Conservation (phyloP, 1,140 invertebrate genomes). For the Bombus vancouverensis region DNA sequence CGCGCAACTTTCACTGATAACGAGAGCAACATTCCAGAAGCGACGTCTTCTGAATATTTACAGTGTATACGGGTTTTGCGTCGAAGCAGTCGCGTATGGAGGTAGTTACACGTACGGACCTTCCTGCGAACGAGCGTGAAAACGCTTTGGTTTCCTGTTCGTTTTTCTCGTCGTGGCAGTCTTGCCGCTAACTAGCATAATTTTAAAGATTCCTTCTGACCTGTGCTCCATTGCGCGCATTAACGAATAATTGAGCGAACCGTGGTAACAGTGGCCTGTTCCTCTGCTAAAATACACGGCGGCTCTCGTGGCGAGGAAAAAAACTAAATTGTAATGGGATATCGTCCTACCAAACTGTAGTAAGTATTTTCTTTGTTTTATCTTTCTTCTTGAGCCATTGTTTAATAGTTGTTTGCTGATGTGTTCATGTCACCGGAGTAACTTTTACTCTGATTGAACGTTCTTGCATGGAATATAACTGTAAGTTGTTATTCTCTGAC, state of each 20-base stretch:
- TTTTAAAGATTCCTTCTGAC: slow-evolving; percentile 41
- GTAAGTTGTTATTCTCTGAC: background rate
- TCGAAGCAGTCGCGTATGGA: background rate
- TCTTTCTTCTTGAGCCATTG: too few species aligned
- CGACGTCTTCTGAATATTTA: slow-evolving; percentile 61
- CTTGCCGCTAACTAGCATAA: slow-evolving; percentile 15
- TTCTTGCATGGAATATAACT: background rate
- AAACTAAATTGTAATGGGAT: too few species aligned
- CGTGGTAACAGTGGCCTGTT: too few species aligned
- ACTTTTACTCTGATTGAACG: background rate
- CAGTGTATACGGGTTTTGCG: background rate
- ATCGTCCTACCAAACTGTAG: too few species aligned
- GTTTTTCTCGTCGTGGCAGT: background rate
- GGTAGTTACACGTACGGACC: background rate
- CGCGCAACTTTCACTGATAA: slow-evolving; percentile 69
- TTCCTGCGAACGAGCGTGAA: background rate
- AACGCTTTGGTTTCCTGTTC: background rate
- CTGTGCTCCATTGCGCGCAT: background rate
- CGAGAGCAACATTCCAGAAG: slow-evolving; percentile 55
- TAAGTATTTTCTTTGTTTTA: too few species aligned
- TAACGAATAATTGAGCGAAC: too few species aligned
- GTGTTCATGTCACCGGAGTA: background rate
- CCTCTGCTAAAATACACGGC: too few species aligned
- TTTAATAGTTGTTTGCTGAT: too few species aligned
- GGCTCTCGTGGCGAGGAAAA: too few species aligned